A percentile compares a stretch with the other conserved stretches of the same genome.
Conservation (phyloP, 2,113 vertebrate species). For the Emydocephalus ijimae region DNA sequence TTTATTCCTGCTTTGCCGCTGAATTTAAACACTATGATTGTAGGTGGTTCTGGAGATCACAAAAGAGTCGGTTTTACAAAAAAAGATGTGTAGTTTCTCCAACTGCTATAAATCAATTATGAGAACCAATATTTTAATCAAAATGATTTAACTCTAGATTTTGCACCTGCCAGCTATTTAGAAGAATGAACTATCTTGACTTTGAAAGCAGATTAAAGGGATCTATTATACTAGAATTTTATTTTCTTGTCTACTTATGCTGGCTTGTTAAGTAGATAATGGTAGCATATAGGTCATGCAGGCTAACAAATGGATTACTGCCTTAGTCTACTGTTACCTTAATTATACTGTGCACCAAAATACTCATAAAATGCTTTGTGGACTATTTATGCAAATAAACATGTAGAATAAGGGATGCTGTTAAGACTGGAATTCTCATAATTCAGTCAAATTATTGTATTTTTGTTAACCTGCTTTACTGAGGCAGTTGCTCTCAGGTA, state of each 20-base stretch:
- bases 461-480: neutral
- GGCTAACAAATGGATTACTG: neutral
- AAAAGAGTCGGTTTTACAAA: neutral
- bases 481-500: neutral
- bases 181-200: neutral
- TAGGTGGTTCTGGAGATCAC: neutral
- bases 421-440: neutral
- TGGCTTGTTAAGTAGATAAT: neutral
- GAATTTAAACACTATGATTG: neutral
- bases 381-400: neutral
- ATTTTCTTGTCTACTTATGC: neutral
- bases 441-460: neutral
- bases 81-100: neutral
- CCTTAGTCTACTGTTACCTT: neutral
- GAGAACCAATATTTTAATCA: neutral
- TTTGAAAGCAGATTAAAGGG: neutral
- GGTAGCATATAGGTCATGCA: neutral
- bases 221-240: neutral
- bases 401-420: neutral
- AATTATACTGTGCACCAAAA: neutral
- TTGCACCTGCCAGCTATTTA: neutral
- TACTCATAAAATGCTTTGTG: neutral
- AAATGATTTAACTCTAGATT: neutral
- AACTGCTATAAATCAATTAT: neutral
- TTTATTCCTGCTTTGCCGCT: neutral